Evolutionary conservation across 2,113 vertebrate genomes (phyloP).

Genomic region (Plecturocebus donacophilus): DNA sequence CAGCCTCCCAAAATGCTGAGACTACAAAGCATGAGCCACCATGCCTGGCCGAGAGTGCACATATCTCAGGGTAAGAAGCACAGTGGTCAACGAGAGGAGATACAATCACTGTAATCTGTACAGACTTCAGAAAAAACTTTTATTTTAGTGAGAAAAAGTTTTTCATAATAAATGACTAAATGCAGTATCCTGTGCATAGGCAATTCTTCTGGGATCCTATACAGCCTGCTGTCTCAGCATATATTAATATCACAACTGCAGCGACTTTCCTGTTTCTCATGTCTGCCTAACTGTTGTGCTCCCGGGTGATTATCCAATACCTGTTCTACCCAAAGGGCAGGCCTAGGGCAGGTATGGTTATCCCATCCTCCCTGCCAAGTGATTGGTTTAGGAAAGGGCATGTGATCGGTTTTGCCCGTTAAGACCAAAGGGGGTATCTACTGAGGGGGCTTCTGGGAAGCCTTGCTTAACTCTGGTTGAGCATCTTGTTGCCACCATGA

Average conservation of each 20-base stretch:
- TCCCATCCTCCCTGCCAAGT: background rate
- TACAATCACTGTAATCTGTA: background rate
- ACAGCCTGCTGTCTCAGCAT: background rate
- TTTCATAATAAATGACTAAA: background rate
- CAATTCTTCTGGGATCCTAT: background rate
- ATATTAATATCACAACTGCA: background rate
- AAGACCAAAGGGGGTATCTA: background rate
- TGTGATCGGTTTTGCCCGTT: background rate
- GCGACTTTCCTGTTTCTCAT: background rate
- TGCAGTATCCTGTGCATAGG: background rate
- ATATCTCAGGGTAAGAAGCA: background rate
- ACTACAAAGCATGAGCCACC: too few species aligned
- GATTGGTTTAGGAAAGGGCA: background rate
- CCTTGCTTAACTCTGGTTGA: background rate
- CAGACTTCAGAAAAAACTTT: background rate
- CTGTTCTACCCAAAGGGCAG: background rate
- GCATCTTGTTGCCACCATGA: background rate
- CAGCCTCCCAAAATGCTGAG: too few species aligned
- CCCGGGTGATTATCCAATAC: background rate
- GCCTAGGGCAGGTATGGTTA: background rate
- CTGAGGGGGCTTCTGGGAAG: background rate
- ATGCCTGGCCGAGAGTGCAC: fast-evolving
- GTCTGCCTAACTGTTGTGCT: background rate
- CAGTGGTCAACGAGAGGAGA: background rate
- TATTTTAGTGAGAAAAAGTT: background rate